Conservation (phyloP, 1,140 invertebrate species). For the Reticulitermes speratus region DNA sequence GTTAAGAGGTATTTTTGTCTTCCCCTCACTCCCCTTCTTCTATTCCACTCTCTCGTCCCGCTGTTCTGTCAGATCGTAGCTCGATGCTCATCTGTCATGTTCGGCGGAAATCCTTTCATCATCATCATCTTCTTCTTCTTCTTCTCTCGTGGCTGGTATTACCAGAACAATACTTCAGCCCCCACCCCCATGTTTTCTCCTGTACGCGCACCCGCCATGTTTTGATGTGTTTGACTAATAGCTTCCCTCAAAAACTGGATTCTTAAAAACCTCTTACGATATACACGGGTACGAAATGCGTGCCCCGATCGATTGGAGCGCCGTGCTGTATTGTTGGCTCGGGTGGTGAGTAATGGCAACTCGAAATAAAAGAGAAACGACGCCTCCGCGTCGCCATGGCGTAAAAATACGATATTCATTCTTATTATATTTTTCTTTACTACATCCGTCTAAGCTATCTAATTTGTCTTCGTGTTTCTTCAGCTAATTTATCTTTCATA, state of each 20-base stretch:
- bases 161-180: slow-evolving; percentile 18
- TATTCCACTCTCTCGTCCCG: background rate
- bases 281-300: slow-evolving; percentile 10
- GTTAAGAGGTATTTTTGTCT: slow-evolving; percentile 14
- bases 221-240: slow-evolving; percentile 19
- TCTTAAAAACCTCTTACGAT: slow-evolving; percentile 16
- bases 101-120: slow-evolving; percentile 16
- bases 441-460: background rate
- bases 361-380: slow-evolving; percentile 19
- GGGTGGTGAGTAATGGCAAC: slow-evolving; percentile 13
- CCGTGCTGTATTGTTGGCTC: slow-evolving; percentile 2
- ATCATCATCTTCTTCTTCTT: background rate
- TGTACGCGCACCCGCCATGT: background rate
- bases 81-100: slow-evolving; percentile 18
- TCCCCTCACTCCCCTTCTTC: background rate
- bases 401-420: slow-evolving; percentile 19
- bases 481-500: slow-evolving; percentile 12
- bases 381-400: slow-evolving; percentile 1
- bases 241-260: slow-evolving; percentile 18
- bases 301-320: slow-evolving; percentile 6
- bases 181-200: background rate
- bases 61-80: background rate
- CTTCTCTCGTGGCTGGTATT: slow-evolving; percentile 4
- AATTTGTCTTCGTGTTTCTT: slow-evolving; percentile 16
- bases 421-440: slow-evolving; percentile 11